A percentile compares a stretch with the other conserved stretches of the same genome.
These are phyloP conservation scores for Ganaspis sp. DNA, from an alignment of 1,140 invertebrate species.

Conservation along the genomic window DNA sequence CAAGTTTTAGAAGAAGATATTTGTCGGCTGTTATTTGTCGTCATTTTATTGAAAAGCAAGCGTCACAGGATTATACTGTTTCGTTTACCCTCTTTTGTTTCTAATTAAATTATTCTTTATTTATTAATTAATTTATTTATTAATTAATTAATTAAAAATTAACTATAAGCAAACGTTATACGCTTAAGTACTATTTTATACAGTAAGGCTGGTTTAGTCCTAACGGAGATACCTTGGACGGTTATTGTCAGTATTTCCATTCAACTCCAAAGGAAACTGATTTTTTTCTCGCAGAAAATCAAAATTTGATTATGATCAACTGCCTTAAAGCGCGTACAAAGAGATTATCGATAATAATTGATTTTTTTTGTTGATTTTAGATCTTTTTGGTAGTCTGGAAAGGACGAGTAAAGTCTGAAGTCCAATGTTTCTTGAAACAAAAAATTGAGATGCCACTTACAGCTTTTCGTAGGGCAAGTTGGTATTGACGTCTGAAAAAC, in stretches of 20 bases:
- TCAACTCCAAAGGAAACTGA: constrained; percentile 22
- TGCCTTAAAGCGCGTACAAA: constrained; percentile 4
- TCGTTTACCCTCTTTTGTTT: constrained; percentile 36
- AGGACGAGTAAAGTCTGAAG: constrained; percentile 58
- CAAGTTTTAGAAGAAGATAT: constrained; percentile 14
- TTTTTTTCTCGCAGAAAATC: constrained; percentile 26
- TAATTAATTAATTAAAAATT: constrained; percentile 43
- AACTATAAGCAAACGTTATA: constrained; percentile 57
- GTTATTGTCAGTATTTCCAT: constrained; percentile 29
- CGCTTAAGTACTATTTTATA: constrained; percentile 70
- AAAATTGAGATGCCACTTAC: constrained; percentile 78
- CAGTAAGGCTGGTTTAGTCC: constrained; percentile 39
- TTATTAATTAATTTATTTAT: no score
- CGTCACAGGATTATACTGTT: constrained; percentile 32
- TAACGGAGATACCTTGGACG: constrained; percentile 37
- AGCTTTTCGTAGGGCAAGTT: constrained; percentile 93
- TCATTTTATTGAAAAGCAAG: constrained; percentile 58
- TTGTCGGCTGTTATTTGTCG: constrained; percentile 51
- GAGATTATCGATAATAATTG: constrained; percentile 5
- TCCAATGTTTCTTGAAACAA: constrained; percentile 70
- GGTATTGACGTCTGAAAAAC: constrained; percentile 91
- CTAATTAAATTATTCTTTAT: constrained; percentile 31
- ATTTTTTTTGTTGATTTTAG: constrained; percentile 6
- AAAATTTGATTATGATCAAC: constrained; percentile 3
- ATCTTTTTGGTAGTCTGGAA: constrained; percentile 33